Conservation (phyloP, 2,888 invertebrate genomes). For the Parnassius orleans region DNA sequence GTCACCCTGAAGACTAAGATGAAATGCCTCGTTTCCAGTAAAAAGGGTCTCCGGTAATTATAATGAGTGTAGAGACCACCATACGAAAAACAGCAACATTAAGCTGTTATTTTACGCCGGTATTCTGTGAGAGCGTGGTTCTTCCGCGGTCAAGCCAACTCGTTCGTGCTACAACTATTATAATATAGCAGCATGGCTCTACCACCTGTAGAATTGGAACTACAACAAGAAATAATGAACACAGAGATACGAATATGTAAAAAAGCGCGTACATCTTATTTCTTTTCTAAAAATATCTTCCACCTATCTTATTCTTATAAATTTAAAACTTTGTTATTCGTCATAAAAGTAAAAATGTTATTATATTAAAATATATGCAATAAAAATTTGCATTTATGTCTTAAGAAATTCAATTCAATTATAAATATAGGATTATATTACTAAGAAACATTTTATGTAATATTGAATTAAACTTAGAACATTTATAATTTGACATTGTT, state of each 20-base stretch:
- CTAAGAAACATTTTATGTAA: constrained; percentile 11
- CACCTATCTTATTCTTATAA: constrained; percentile 62
- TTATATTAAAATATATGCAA: constrained; percentile 55
- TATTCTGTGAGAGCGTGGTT: too few relatives aligned
- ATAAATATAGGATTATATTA: constrained; percentile 16
- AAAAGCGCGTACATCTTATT: constrained; percentile 67
- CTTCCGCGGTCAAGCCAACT: too few relatives aligned
- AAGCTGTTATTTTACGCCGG: too few relatives aligned
- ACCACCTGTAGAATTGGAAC: constrained; percentile 47
- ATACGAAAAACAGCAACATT: too few relatives aligned
- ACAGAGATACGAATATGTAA: constrained; percentile 74
- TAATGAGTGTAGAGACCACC: too few relatives aligned
- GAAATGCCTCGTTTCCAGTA: too few relatives aligned
- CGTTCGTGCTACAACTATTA: too few relatives aligned
- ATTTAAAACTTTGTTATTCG: constrained; percentile 69
- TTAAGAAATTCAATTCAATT: constrained; percentile 50
- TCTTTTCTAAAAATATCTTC: constrained; percentile 69
- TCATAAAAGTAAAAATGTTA: constrained; percentile 74
- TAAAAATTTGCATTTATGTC: too few relatives aligned
- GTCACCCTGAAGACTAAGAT: too few relatives aligned
- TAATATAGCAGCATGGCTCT: too few relatives aligned
- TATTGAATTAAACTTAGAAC: constrained; percentile 19
- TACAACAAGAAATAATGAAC: constrained; percentile 73
- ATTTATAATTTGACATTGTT: constrained; percentile 23
- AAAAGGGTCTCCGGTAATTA: too few relatives aligned